phyloP scores from a whole-genome alignment of 2,888 invertebrate species.

The Margaritifera margaritifera region DNA sequence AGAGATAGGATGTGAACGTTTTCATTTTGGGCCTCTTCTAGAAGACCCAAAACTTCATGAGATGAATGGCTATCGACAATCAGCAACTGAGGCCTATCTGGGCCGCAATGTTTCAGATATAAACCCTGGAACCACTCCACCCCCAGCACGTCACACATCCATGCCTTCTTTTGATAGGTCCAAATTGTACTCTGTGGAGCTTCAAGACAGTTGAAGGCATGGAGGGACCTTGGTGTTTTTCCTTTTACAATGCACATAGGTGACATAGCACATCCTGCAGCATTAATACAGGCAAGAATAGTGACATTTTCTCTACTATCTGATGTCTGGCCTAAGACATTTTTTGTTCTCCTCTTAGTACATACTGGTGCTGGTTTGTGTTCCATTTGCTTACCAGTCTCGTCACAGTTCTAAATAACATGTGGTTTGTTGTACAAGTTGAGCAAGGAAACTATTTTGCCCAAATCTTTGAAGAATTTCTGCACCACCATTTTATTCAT shows the following conservation, averaged over 20 bases:
- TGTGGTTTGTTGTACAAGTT: too few species aligned
- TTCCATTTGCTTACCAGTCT: not conserved
- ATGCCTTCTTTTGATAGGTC: not conserved
- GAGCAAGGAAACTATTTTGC: too few species aligned
- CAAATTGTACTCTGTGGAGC: not conserved
- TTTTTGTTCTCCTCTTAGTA: not conserved
- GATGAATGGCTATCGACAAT: not conserved
- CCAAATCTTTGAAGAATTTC: too few species aligned
- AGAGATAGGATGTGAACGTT: not conserved
- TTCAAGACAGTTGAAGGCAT: too few species aligned
- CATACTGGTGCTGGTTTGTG: not conserved
- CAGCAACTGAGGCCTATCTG: conserved; percentile 2
- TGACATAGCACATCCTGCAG: not conserved
- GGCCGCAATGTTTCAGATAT: conserved; percentile 4
- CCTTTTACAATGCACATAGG: not conserved
- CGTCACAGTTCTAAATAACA: conserved; percentile 2
- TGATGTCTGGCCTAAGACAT: not conserved
- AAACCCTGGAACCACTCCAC: conserved; percentile 1
- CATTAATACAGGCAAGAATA: conserved; percentile 3
- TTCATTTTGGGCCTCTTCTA: not conserved
- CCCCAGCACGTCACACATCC: conserved; percentile 1
- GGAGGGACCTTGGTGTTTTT: too few species aligned
- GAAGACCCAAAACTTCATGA: not conserved
- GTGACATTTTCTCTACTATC: not conserved
- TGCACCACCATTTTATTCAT: too few species aligned